Evolutionary conservation across 2,113 vertebrate genomes (phyloP), one percentile per base, ranked within the genome.

Genomic region (Pseudorasbora parva): DNA sequence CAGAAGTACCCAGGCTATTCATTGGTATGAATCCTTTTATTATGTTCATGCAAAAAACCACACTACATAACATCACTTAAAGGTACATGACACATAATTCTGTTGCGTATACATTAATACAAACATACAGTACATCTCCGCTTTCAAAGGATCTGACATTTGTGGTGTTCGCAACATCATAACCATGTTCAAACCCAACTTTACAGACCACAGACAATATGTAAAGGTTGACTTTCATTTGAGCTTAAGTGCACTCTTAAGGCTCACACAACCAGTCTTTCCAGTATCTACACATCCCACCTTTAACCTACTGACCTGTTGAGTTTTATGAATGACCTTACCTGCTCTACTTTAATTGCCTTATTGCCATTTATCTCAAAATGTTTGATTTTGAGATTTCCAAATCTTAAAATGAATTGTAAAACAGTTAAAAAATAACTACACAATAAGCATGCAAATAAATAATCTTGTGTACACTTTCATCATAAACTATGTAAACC

Each of bases 381-480:
- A 73, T 15, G 43, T n/a, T 23, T n/a, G 37, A 43, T 45, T 45
- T 12, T 71, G 37, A 23, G 41, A 45, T 11, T 10, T 43, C 4
- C 11, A 59, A 78, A 41, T 25, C 19, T 11, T 37, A 56, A 30
- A 76, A 33, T 56, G 10, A 33, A 57, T 57, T 23, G 54, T 12
- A 75, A 30, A 75, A 33, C 30, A 68, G 19, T 7, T 19, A 51
- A 51, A 57, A 3, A 10, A 43, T 5, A 12, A 25, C 33, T 25
- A 19, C 7, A 43, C 6, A 62, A 19, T 60, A 45, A 60, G 76
- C n/a, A 78, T 62, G 45, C n/a, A 66, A 79, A 79, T 66, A 79
- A 79, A 64, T 79, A 79, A 66, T 19, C 15, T 0, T 17, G 41
- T 27, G 43, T 78, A 47, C 37, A 62, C 8, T 47, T 47, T 30